Percentiles rank a stretch among this genome's conserved stretches.
Conservation (phyloP, 2,888 invertebrate species). For the Scaptomyza flava region DNA sequence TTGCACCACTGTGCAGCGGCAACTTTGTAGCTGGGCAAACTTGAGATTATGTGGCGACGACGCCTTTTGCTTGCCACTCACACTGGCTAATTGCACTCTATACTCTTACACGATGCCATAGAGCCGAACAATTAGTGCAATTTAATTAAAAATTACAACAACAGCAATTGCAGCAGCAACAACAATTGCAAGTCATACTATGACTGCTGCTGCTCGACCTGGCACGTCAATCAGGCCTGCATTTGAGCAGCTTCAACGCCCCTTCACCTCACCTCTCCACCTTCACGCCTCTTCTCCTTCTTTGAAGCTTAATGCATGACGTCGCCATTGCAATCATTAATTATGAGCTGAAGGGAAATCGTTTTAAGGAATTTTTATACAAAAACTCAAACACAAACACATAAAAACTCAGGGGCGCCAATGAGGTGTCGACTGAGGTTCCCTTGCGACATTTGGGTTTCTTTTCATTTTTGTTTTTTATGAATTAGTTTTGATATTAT, state of each 20-base stretch:
- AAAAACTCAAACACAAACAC: constrained; percentile 2
- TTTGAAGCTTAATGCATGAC: constrained; percentile 46
- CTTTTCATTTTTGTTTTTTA: constrained; percentile 5
- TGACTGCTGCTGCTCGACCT: constrained; percentile 55
- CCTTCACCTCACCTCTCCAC: background rate
- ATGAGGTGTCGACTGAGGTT: constrained; percentile 39
- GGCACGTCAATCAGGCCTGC: constrained; percentile 67
- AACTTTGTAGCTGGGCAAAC: background rate
- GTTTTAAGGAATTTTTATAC: constrained; percentile 49
- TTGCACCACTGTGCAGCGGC: constrained; percentile 16
- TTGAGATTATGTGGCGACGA: background rate
- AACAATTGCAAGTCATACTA: constrained; percentile 50
- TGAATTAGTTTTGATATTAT: constrained; percentile 43
- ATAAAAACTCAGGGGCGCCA: constrained; percentile 33
- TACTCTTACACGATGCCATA: constrained; percentile 40
- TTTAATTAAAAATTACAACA: constrained; percentile 73
- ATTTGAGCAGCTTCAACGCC: constrained; percentile 11
- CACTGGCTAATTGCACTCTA: constrained; percentile 65
- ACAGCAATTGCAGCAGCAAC: constrained; percentile 37
- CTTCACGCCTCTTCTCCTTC: background rate
- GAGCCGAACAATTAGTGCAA: constrained; percentile 73
- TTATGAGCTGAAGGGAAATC: constrained; percentile 61
- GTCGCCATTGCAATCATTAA: constrained; percentile 64
- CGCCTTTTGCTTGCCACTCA: constrained; percentile 61
- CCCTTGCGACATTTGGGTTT: constrained; percentile 37